These are phyloP conservation scores for Ovis canadensis DNA, from an alignment of 2,113 vertebrate genomes.

Conservation along the genomic window DNA sequence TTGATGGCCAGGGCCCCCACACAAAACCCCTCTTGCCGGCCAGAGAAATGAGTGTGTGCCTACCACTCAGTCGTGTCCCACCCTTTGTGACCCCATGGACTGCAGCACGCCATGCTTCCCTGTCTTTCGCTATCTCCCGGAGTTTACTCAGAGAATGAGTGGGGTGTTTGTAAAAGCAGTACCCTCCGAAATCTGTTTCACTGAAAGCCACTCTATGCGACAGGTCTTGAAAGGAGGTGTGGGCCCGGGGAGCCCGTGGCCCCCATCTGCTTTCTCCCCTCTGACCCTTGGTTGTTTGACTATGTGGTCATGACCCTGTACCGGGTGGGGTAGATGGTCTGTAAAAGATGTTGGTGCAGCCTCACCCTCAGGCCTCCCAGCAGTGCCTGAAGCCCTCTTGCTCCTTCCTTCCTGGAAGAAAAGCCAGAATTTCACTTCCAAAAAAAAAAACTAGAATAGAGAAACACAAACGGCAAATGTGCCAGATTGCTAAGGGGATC, in stretches of 20 bases:
- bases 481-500: conserved; percentile 21
- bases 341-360: neutral
- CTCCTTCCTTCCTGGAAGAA: conserved; percentile 45
- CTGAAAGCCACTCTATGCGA: neutral
- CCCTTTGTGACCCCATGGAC: neutral
- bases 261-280: conserved; percentile 69
- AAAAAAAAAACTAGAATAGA: conserved; percentile 40
- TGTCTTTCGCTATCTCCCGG: accelerated
- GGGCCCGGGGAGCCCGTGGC: neutral
- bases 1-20: neutral
- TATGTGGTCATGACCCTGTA: neutral
- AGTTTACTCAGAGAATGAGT: neutral
- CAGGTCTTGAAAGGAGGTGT: neutral
- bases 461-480: conserved; percentile 36
- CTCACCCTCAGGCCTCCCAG: accelerated
- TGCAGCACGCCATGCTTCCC: neutral
- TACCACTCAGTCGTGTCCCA: accelerated
- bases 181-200: neutral
- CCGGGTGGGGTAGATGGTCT: neutral
- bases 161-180: neutral
- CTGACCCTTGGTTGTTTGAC: conserved; percentile 49
- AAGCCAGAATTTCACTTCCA: neutral
- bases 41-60: neutral
- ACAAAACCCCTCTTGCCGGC: neutral
- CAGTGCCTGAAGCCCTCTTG: neutral